phyloP scores from a whole-genome alignment of 2,797 vertebrate species.

The Rallus crepitans region DNA sequence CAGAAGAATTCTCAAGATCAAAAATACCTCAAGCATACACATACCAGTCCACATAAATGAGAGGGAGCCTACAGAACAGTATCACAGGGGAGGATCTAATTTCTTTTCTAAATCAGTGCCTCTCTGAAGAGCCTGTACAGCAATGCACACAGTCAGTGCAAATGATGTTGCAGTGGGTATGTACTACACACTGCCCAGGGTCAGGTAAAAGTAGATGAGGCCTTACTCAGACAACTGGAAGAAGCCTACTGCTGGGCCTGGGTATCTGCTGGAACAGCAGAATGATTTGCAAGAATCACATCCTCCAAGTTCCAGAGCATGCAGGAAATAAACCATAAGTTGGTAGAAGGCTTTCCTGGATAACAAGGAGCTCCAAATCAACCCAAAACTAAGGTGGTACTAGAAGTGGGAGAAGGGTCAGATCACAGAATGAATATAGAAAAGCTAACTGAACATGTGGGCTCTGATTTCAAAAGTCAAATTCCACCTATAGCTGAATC shows the following conservation, averaged over 20 bases:
- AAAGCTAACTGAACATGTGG: neutral
- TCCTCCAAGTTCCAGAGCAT: neutral
- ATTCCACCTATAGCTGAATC: neutral
- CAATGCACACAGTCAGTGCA: fast-evolving
- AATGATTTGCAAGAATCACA: neutral
- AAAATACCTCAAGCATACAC: neutral
- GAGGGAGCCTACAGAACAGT: neutral
- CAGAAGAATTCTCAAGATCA: neutral
- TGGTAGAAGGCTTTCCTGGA: neutral
- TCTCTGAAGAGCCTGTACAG: neutral
- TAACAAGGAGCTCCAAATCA: neutral
- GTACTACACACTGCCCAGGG: neutral
- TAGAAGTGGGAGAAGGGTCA: neutral
- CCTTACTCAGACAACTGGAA: neutral
- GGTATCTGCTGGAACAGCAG: neutral
- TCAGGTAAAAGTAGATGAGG: neutral
- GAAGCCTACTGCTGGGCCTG: neutral
- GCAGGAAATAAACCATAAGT: neutral
- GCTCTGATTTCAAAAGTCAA: neutral
- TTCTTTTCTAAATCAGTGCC: neutral
- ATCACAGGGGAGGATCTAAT: neutral
- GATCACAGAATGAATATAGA: neutral
- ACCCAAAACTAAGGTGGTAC: neutral
- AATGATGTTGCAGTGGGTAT: fast-evolving
- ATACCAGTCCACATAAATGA: neutral